A percentile compares a stretch with the other conserved stretches of the same genome.
These are phyloP conservation scores for Linyphia triangularis DNA, from an alignment of 2,888 invertebrate genomes.

Conservation along the genomic window DNA sequence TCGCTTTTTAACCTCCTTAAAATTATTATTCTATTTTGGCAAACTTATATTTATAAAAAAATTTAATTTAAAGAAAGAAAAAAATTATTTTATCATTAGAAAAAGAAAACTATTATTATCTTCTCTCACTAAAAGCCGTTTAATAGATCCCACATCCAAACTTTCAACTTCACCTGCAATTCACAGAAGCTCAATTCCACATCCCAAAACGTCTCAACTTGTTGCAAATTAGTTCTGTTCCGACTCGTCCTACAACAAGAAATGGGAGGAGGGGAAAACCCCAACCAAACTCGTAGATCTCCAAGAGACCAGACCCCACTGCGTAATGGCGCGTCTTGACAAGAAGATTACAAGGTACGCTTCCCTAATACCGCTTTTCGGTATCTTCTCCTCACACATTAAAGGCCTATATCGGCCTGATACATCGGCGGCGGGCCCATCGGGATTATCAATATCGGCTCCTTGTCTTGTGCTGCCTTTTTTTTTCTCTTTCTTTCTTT, in stretches of 20 bases:
- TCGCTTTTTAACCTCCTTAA: too few relatives aligned
- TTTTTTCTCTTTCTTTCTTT: too few relatives aligned
- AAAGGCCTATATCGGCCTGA: slow-evolving; percentile 67
- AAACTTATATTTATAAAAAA: too few relatives aligned
- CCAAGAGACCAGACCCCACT: slow-evolving; percentile 25
- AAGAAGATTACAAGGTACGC: slow-evolving; percentile 73
- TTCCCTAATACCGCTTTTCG: slow-evolving; percentile 55
- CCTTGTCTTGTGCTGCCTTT: slow-evolving; percentile 30
- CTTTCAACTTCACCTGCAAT: neutral
- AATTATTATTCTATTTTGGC: too few relatives aligned
- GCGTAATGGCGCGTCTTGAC: slow-evolving; percentile 71
- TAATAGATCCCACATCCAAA: too few relatives aligned
- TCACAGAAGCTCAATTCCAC: neutral
- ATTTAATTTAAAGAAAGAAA: too few relatives aligned
- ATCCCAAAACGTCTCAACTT: neutral
- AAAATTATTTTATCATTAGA: too few relatives aligned
- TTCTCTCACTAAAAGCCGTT: too few relatives aligned
- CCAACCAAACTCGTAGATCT: slow-evolving; percentile 58
- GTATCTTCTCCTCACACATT: slow-evolving; percentile 68
- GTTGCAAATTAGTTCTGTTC: neutral
- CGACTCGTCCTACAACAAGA: neutral
- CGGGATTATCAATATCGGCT: slow-evolving; percentile 73
- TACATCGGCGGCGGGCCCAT: slow-evolving; percentile 54
- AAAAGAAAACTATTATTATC: too few relatives aligned
- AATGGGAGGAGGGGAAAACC: neutral